phyloP scores from a whole-genome alignment of 2,797 vertebrate species.

The Cryptoblepharus egeriae region DNA sequence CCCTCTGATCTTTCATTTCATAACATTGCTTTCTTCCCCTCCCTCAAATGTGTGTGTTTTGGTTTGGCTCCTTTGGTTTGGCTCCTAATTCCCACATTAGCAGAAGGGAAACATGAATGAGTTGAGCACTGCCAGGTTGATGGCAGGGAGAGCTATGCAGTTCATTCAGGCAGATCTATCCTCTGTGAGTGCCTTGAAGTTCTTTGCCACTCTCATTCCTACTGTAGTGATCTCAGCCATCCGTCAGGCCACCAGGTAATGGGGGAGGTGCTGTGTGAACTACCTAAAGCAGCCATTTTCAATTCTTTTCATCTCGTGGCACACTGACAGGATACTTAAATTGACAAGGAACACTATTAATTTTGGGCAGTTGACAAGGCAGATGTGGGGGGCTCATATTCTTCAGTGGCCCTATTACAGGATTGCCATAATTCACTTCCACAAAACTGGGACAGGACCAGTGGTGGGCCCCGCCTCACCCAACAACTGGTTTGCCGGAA shows the following conservation, averaged over 20 bases:
- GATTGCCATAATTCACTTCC: too few relatives aligned
- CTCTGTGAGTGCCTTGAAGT: not conserved
- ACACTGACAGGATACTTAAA: too few relatives aligned
- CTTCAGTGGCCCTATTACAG: too few relatives aligned
- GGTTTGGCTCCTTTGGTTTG: conserved; percentile 49
- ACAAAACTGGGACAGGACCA: too few relatives aligned
- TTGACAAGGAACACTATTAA: too few relatives aligned
- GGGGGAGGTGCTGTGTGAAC: not conserved
- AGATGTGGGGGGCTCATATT: too few relatives aligned
- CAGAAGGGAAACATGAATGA: conserved; percentile 17
- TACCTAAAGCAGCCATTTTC: too few relatives aligned
- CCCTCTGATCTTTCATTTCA: conserved; percentile 74
- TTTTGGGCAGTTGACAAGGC: too few relatives aligned
- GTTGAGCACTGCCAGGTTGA: not conserved
- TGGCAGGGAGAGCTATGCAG: conserved; percentile 13
- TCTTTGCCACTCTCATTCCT: conserved; percentile 7
- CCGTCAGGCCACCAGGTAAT: not conserved
- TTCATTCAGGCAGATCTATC: conserved; percentile 38
- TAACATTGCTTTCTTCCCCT: conserved; percentile 57
- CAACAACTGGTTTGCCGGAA: too few relatives aligned
- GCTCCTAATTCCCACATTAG: conserved; percentile 43
- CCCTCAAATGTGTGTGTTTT: conserved; percentile 46
- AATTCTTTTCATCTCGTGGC: too few relatives aligned
- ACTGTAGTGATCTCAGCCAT: not conserved
- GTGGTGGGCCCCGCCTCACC: too few relatives aligned